phyloP scores from a whole-genome alignment of 1,140 invertebrate genomes.

The Drosophila subobscura region DNA sequence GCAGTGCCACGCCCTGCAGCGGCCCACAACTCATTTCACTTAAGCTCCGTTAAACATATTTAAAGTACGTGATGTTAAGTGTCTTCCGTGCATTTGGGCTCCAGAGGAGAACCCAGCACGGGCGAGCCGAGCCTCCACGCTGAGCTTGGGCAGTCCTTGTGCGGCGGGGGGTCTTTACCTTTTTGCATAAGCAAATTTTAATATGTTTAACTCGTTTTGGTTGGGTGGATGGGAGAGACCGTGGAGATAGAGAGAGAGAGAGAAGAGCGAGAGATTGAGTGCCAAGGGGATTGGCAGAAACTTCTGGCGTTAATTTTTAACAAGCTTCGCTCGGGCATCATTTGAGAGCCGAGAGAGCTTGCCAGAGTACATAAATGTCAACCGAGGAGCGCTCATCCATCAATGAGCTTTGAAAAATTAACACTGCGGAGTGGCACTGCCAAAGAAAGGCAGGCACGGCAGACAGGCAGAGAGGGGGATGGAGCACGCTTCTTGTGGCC shows the following conservation, averaged over 20 bases:
- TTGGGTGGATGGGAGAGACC: slow-evolving; percentile 1
- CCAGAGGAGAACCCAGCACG: background rate
- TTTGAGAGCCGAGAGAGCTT: slow-evolving; percentile 36
- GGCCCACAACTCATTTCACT: slow-evolving; percentile 63
- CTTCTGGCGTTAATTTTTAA: slow-evolving; percentile 51
- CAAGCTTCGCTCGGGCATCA: slow-evolving; percentile 15
- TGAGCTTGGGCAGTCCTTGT: background rate
- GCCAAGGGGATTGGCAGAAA: background rate
- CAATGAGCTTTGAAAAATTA: slow-evolving; percentile 80
- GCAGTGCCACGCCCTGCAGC: background rate
- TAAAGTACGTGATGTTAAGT: slow-evolving; percentile 77
- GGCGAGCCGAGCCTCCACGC: background rate
- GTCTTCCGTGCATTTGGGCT: slow-evolving; percentile 59
- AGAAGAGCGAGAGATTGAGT: background rate
- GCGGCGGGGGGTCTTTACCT: slow-evolving; percentile 26
- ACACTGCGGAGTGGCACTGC: slow-evolving; percentile 74
- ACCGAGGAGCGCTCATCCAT: slow-evolving; percentile 71
- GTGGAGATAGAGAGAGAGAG: background rate
- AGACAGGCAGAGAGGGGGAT: background rate
- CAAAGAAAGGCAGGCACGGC: slow-evolving; percentile 50
- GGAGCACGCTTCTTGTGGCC: slow-evolving; percentile 41
- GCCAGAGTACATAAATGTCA: slow-evolving; percentile 75
- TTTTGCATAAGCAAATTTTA: slow-evolving; percentile 76
- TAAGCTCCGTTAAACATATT: slow-evolving; percentile 79
- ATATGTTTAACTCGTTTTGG: slow-evolving; percentile 78